Conservation (phyloP, 2,113 vertebrate genomes). For the Candoia aspera region DNA sequence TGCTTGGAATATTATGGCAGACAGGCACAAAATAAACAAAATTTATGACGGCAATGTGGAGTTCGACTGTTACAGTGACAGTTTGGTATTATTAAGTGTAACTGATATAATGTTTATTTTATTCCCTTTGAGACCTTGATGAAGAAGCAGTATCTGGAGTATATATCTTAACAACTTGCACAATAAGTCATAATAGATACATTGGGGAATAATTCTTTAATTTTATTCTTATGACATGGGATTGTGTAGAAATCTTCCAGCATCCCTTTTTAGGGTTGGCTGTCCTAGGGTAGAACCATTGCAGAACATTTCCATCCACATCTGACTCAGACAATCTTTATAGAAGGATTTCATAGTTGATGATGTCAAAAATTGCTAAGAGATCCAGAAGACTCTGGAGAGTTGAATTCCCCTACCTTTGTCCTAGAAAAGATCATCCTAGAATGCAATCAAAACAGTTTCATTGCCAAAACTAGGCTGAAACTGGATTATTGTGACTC, state of each 20-base stretch:
- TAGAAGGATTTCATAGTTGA: not conserved
- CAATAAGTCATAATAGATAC: conserved; percentile 59
- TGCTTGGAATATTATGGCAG: conserved; percentile 27
- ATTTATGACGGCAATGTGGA: conserved; percentile 49
- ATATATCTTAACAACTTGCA: conserved; percentile 52
- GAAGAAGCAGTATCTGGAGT: conserved; percentile 39
- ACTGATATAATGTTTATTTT: conserved; percentile 56
- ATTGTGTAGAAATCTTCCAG: not conserved
- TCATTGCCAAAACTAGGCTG: not conserved
- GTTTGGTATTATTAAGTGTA: conserved; percentile 46
- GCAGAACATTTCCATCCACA: not conserved
- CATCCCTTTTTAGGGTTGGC: not conserved
- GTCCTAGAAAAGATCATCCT: not conserved
- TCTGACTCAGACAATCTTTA: not conserved
- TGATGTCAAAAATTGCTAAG: not conserved
- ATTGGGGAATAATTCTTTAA: conserved; percentile 29
- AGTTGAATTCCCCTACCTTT: not conserved
- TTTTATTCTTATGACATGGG: not conserved
- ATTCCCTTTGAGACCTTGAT: conserved; percentile 43
- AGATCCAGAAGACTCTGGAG: not conserved
- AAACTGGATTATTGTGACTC: not conserved
- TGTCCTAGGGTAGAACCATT: not conserved
- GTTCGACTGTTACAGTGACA: conserved; percentile 47
- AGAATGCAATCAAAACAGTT: not conserved
- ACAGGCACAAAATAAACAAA: conserved; percentile 49